Evolutionary conservation across 2,113 vertebrate genomes (phyloP).

Genomic region (Catharus fuscescens): DNA sequence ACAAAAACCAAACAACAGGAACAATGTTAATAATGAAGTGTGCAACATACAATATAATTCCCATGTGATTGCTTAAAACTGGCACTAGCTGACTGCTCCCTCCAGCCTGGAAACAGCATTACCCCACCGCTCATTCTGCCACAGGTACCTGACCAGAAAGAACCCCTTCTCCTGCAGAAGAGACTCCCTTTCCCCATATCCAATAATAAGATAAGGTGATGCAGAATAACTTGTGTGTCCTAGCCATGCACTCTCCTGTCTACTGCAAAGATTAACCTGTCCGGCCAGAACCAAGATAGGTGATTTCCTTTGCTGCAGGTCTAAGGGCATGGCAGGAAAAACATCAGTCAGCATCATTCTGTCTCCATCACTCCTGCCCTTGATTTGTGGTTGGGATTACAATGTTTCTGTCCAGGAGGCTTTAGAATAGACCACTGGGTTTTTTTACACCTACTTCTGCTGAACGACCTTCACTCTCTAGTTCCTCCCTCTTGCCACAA

Average conservation of each 20-base stretch:
- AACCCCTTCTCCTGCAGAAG: not conserved
- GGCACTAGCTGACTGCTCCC: not conserved
- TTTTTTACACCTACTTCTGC: not conserved
- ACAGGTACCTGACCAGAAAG: not conserved
- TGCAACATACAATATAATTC: not conserved
- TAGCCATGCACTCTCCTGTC: too few relatives aligned
- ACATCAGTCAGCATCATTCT: accelerated
- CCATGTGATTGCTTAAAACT: not conserved
- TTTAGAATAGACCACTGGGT: accelerated
- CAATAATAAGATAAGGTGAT: not conserved
- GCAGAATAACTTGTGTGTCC: not conserved
- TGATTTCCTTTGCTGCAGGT: not conserved
- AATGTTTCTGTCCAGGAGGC: not conserved
- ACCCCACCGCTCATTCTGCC: not conserved
- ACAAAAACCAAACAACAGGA: not conserved
- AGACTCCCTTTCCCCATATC: not conserved
- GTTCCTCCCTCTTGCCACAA: not conserved
- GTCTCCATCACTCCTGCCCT: not conserved
- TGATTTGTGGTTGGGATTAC: not conserved
- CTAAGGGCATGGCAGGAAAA: not conserved
- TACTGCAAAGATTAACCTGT: not conserved
- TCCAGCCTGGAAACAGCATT: not conserved
- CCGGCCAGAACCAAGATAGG: not conserved
- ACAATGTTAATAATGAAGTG: not conserved
- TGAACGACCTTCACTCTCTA: not conserved